These are phyloP conservation scores for Rhogogaster chlorosoma DNA, from an alignment of 2,888 invertebrate genomes.

Conservation along the genomic window DNA sequence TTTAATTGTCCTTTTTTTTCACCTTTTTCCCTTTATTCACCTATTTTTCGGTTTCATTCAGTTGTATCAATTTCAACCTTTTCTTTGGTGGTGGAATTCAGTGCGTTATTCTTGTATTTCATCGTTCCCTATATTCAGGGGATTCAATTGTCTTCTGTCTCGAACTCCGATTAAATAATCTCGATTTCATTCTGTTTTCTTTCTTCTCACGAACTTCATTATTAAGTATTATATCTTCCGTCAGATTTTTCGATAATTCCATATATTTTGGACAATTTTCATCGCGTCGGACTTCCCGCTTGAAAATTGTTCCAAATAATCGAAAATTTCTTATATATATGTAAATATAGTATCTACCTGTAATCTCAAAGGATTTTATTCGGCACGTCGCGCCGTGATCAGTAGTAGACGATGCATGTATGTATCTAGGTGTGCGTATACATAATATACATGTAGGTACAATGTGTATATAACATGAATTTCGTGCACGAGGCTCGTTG, in stretches of 20 bases:
- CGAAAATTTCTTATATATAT: too few relatives aligned
- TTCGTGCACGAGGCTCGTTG: not conserved
- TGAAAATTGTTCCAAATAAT: too few relatives aligned
- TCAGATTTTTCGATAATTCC: not conserved
- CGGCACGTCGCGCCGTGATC: not conserved
- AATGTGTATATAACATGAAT: conserved; percentile 53
- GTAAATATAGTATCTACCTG: too few relatives aligned
- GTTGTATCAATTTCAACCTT: not conserved
- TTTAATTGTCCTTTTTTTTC: too few relatives aligned
- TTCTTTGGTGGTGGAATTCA: not conserved
- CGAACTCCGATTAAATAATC: not conserved
- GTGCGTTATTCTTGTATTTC: too few relatives aligned
- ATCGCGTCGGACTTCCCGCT: too few relatives aligned
- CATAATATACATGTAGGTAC: not conserved
- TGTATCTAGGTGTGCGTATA: not conserved
- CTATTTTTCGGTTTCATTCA: not conserved
- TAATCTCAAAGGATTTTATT: not conserved
- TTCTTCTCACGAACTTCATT: too few relatives aligned
- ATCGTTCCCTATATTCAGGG: too few relatives aligned
- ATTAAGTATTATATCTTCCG: too few relatives aligned
- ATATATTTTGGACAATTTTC: not conserved
- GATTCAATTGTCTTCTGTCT: not conserved
- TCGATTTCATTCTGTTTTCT: not conserved
- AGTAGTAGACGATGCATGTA: not conserved
- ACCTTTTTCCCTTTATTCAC: too few relatives aligned